Evolutionary conservation across 2,888 invertebrate species (phyloP), one percentile per base, ranked within the genome.

Genomic region (Microchrysa polita): DNA sequence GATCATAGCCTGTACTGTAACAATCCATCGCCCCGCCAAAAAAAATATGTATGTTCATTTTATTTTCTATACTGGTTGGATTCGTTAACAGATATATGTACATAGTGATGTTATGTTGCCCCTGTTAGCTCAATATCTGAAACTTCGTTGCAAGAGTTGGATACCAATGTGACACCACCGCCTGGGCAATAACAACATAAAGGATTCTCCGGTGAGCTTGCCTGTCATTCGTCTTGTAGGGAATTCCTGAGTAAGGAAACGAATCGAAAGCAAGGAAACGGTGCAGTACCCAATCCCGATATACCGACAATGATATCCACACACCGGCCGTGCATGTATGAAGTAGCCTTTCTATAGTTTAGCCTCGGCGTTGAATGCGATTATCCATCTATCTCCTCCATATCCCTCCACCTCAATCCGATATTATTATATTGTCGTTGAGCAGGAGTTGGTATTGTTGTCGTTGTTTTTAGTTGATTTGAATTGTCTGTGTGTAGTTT

Each of bases 361-460:
- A 40, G 1, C 16, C n/a, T n/a, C n/a, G n/a, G n/a, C 16, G 61
- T 61, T 34, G 27, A 61, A 40, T 20, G 55, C 20, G 22, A 20
- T n/a, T 52, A 44, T 16, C 9, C 34, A 40, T 57, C 53, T 57
- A 69, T 69, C 67, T 23, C 52, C 20, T 55, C 69, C 16, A n/a
- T n/a, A n/a, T n/a, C n/a, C 48, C 48, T 48, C 16, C 4, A 40
- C 69, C 34, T 55, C 40, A 57, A 23, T 34, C 69, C 69, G 55
- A 55, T 69, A 69, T 69, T 69, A 69, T 69, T 69, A 69, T 69
- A 69, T 69, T 69, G 69, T 69, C 69, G 69, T 69, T 69, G 40
- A 69, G 69, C 69, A 69, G 40, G 55, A 69, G 69, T 69, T 69
- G 69, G 55, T n/a, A n/a, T 55, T 69, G 57, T 40, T 69, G 55